Evolutionary conservation across 1,140 invertebrate genomes (phyloP), one percentile per base, ranked within the genome.

Genomic region (Nephotettix cincticeps): DNA sequence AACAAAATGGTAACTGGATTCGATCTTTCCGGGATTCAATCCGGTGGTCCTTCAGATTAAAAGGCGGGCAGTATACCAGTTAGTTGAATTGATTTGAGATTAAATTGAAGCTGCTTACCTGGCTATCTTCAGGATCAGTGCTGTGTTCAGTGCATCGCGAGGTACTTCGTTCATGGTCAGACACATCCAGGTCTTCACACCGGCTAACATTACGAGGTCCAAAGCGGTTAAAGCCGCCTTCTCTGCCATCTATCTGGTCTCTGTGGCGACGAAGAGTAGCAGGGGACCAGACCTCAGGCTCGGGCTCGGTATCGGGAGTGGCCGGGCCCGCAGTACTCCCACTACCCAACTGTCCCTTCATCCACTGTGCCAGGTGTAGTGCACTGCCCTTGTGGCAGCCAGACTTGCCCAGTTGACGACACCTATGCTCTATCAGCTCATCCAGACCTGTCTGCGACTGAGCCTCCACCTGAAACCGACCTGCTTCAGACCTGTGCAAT

Each of bases 311-410:
- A 79, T 83, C 65, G 1, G 74, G 74, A 79, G 82, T 71, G 80
- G 77, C 74, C 82, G 80, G 79, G 84, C 80, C 79, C 83, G 76
- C 72, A 72, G 29, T 77, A 82, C 73, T 83, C 82, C 76, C 81
- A 69, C 82, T 81, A 0, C 77, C 76, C 68, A 87, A 78, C 68
- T 87, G 82, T 54, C 87, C 86, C 47, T 84, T 87, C 84, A 92
- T 91, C 90, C 90, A 91, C 75, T 89, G 87, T 45, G 89, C 88
- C 51, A 91, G 79, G 77, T 92, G 89, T 71, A 89, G 73, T 36
- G 87, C 84, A 72, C 87, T 84, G 70, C 85, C 84, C 76, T 84
- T 86, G 80, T 85, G 83, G 78, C 85, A 80, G 73, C 84, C 78
- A 47, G 83, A 78, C 76, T 87, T 87, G 69, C 85, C 84, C 23